Evolutionary conservation across 2,113 vertebrate species (phyloP), one percentile per base, ranked within the genome.

Genomic region (Chitala chitala): DNA sequence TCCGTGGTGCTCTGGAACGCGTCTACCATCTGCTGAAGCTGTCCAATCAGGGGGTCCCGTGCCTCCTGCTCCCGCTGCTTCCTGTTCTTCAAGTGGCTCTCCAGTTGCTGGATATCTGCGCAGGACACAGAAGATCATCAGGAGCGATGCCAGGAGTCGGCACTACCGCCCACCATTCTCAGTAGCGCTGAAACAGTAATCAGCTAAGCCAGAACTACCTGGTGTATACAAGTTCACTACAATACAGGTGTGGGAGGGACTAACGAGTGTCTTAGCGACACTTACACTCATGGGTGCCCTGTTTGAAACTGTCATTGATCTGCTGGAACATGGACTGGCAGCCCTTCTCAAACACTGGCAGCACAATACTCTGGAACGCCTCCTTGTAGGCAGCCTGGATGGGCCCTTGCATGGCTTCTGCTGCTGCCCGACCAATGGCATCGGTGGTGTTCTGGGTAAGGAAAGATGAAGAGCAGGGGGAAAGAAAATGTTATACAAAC

Each of bases 271-370:
- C 9, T 3, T 3, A 13, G 15, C 24, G n/a, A 46, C 33, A 86
- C 93, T 93, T 89, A 99, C 97, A 99, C 82, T 99, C 97, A 58
- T 97, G 92, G 0, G 97, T 99, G 74, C 97, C 97, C 83, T 96
- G 93, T 76, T 96, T 96, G 87, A 99, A 99, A 86, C 95, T 98
- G 83, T 97, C 94, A n/a, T 99, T 99, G 88, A 99, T 98, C 74
- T 99, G 97, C 83, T 98, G 96, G 84, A 99, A 98, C 96, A 99
- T 98, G 80, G 96, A 93, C 89, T 99, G 97, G 80, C 96, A 99
- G 83, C 94, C 94, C 87, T 95, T 93, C 84, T 99, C 96, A 0
- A 99, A 99, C 13, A 96, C 93, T 0, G 97, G 97, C 79, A 98
- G 85, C 69, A 98, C 92, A 0, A 95, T 85, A 1, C 92, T 93